Evolutionary conservation across 2,797 vertebrate species (phyloP).

Genomic region (Sebastes goodei): DNA sequence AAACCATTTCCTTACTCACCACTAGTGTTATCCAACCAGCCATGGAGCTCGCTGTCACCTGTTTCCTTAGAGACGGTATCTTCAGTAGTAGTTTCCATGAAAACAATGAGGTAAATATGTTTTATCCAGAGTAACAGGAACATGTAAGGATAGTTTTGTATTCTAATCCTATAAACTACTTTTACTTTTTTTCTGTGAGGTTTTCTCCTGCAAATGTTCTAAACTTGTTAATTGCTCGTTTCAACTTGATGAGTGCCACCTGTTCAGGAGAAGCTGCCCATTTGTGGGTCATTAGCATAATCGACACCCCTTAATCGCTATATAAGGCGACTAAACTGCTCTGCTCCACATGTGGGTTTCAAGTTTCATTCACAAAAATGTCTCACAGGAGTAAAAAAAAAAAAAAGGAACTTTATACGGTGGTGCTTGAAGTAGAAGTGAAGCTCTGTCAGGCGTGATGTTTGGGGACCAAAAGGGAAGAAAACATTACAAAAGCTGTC

Average conservation of each 20-base stretch:
- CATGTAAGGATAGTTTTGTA: background rate
- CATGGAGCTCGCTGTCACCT: background rate
- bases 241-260: conserved; percentile 1
- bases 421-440: background rate
- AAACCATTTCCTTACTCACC: background rate
- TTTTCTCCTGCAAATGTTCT: background rate
- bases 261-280: background rate
- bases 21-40: background rate
- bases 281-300: background rate
- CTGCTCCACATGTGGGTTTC: background rate
- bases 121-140: background rate
- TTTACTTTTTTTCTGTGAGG: background rate
- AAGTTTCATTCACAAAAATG: background rate
- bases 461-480: background rate
- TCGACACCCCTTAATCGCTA: background rate
- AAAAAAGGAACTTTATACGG: background rate
- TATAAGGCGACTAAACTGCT: background rate
- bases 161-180: background rate
- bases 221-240: background rate
- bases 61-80: background rate
- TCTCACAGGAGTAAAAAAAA: background rate
- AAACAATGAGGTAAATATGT: background rate
- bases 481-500: background rate
- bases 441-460: background rate
- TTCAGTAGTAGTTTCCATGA: background rate